Percentiles rank a stretch among this genome's conserved stretches.
Evolutionary conservation across 2,113 vertebrate species (phyloP).

Genomic region (Strigops habroptila): DNA sequence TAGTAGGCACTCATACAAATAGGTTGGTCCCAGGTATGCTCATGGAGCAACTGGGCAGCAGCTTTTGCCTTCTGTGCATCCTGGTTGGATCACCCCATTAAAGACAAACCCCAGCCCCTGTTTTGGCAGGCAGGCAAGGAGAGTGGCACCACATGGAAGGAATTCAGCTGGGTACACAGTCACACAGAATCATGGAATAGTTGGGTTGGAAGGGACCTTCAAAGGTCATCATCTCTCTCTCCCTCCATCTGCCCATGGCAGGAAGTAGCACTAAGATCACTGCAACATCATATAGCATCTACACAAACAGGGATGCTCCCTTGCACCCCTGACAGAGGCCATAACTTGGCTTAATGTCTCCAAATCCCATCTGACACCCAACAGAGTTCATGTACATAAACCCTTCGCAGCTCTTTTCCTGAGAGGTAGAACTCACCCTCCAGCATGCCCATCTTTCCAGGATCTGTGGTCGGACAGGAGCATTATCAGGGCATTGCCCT

Average conservation of each 20-base stretch:
- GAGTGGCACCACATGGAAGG: background rate
- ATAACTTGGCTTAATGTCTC: accelerated
- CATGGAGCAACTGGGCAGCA: background rate
- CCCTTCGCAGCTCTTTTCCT: background rate
- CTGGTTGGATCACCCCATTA: background rate
- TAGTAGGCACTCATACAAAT: accelerated
- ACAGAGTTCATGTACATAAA: no score
- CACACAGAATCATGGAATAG: background rate
- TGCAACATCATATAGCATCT: accelerated
- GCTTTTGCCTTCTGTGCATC: background rate
- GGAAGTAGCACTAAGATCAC: background rate
- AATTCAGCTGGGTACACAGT: background rate
- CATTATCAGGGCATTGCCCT: background rate
- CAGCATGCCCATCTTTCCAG: background rate
- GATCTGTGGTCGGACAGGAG: accelerated
- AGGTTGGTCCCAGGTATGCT: background rate
- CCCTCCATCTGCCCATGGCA: background rate
- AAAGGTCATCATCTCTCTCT: background rate
- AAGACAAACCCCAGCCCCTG: accelerated
- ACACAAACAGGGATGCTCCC: accelerated
- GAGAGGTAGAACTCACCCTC: background rate
- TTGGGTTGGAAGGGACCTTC: background rate
- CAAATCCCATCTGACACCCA: background rate
- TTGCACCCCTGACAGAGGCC: background rate
- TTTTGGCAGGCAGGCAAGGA: background rate